Evolutionary conservation across 1,140 invertebrate genomes (phyloP).

Genomic region (Megalopta genalis): DNA sequence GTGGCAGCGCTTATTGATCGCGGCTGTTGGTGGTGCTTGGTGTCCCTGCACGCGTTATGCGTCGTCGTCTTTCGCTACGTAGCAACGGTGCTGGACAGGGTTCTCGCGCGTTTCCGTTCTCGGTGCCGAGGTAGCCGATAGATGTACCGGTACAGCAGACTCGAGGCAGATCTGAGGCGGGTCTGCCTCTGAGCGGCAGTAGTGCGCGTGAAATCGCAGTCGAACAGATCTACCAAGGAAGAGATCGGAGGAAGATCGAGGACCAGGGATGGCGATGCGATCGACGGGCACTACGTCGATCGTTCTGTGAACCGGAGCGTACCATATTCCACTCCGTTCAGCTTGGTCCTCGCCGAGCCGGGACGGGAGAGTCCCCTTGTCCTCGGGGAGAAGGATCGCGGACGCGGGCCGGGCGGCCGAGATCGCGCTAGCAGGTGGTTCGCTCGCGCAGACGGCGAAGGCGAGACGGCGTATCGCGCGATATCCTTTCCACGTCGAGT

Average conservation of each 20-base stretch:
- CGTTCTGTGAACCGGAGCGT: too few species aligned
- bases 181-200: not conserved
- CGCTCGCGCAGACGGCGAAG: not conserved
- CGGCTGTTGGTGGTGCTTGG: conserved; percentile 30
- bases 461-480: conserved; percentile 5
- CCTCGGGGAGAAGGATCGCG: not conserved
- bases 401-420: not conserved
- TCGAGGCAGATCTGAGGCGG: not conserved
- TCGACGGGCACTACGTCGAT: not conserved
- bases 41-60: conserved; percentile 49
- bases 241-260: not conserved
- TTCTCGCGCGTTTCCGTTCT: conserved; percentile 1
- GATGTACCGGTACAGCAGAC: not conserved
- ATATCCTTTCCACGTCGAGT: conserved; percentile 27
- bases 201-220: not conserved
- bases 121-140: not conserved
- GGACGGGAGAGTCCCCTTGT: too few species aligned
- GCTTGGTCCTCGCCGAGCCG: too few species aligned
- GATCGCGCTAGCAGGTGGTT: conserved; percentile 16
- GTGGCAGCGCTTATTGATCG: conserved; percentile 56
- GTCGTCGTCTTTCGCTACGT: conserved; percentile 56
- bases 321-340: too few species aligned
- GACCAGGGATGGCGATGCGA: not conserved
- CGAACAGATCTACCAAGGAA: too few species aligned
- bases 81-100: conserved; percentile 47